Conservation (phyloP, 1,140 invertebrate genomes). For the Lepidurus couesii region DNA sequence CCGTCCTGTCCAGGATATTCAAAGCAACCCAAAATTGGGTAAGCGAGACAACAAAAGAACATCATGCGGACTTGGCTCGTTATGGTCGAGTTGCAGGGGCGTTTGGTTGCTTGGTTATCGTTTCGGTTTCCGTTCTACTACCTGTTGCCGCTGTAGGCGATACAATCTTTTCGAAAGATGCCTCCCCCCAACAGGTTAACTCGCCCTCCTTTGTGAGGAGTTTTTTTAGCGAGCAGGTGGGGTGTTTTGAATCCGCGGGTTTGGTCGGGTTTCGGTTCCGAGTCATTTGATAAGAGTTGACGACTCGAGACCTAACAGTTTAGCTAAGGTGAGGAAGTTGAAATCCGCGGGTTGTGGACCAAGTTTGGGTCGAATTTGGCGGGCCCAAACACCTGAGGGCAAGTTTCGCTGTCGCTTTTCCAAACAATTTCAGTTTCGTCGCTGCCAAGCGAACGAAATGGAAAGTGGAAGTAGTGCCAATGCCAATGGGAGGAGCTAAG, state of each 20-base stretch:
- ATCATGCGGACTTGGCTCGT: neutral
- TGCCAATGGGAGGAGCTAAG: neutral
- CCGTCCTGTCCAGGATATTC: neutral
- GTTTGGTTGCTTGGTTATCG: neutral
- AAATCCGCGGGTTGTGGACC: too few species aligned
- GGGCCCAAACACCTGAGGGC: too few species aligned
- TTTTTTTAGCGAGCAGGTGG: too few species aligned
- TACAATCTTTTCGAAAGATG: too few species aligned
- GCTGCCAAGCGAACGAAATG: neutral
- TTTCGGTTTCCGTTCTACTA: neutral
- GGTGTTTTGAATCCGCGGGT: too few species aligned
- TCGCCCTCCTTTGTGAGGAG: too few species aligned
- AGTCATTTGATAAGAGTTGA: too few species aligned
- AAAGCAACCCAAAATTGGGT: neutral
- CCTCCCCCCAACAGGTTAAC: too few species aligned
- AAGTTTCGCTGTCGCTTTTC: neutral
- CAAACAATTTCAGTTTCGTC: neutral
- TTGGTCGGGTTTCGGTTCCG: too few species aligned
- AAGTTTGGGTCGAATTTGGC: too few species aligned
- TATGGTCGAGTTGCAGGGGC: conserved; percentile 3
- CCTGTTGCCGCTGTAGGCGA: neutral
- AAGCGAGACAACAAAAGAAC: neutral
- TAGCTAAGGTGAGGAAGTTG: too few species aligned
- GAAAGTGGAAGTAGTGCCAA: conserved; percentile 12
- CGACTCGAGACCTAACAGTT: too few species aligned